Conservation (phyloP, 1,140 invertebrate genomes). For the Drosophila insularis region DNA sequence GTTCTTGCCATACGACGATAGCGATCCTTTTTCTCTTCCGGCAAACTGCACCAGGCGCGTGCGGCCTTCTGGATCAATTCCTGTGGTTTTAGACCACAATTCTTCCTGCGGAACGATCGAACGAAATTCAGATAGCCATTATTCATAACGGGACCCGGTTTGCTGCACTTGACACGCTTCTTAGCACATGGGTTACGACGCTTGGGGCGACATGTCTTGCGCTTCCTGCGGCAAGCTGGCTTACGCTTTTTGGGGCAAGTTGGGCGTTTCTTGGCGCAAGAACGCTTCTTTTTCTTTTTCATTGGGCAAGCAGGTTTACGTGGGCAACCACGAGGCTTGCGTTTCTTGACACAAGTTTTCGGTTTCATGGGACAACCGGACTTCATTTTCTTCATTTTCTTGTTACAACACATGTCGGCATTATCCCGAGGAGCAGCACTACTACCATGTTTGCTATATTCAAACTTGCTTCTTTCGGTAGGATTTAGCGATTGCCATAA, state of each 20-base stretch:
- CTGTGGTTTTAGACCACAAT: conserved; percentile 16
- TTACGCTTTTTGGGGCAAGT: not conserved
- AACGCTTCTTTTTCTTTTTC: not conserved
- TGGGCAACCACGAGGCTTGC: too few species aligned
- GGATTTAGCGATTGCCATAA: too few species aligned
- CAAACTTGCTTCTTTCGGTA: too few species aligned
- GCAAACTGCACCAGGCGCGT: not conserved
- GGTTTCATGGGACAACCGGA: too few species aligned
- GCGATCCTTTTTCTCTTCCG: conserved; percentile 6
- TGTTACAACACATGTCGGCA: too few species aligned
- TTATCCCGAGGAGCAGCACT: too few species aligned
- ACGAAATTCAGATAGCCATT: conserved; percentile 28
- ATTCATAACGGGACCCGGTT: conserved; percentile 22
- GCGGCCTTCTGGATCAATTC: conserved; percentile 14
- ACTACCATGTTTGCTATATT: accelerated
- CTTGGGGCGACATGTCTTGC: not conserved
- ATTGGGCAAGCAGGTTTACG: not conserved
- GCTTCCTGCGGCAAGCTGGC: not conserved
- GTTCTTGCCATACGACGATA: conserved; percentile 16
- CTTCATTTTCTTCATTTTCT: too few species aligned
- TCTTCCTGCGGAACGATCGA: not conserved
- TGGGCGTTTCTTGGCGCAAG: not conserved
- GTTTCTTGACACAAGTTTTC: too few species aligned
- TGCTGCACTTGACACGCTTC: conserved; percentile 19
- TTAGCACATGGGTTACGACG: not conserved